These are phyloP conservation scores for Empidonax alnorum DNA, from an alignment of 2,113 vertebrate genomes.

Conservation along the genomic window DNA sequence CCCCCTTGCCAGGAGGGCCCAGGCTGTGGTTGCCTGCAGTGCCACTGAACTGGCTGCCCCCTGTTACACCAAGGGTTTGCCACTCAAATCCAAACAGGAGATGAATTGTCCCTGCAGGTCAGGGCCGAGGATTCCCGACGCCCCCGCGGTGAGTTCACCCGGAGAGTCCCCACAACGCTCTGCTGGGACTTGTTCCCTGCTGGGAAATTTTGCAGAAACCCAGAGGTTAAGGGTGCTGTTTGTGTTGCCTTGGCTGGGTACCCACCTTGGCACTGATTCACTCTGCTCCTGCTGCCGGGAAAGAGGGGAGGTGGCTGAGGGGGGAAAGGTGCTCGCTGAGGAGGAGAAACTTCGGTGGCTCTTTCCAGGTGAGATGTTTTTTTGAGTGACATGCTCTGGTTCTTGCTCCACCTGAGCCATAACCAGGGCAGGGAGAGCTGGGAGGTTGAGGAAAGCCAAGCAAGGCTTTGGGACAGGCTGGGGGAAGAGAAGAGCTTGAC, in stretches of 20 bases:
- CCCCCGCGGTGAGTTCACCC: not conserved
- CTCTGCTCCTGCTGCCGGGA: not conserved
- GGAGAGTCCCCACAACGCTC: not conserved
- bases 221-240: not conserved
- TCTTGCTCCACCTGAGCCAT: not conserved
- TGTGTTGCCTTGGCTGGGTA: not conserved
- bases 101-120: not conserved
- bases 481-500: not conserved
- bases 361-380: not conserved
- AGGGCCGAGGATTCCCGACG: not conserved
- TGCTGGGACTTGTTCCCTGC: constrained; percentile 37
- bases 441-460: not conserved
- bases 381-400: not conserved
- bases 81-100: not conserved
- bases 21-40: not conserved
- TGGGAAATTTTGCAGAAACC: constrained; percentile 34
- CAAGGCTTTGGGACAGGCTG: not conserved
- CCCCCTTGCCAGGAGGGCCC: not conserved
- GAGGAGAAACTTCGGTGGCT: not conserved
- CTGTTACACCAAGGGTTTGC: not conserved
- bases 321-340: not conserved
- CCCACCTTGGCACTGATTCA: not conserved
- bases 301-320: not conserved
- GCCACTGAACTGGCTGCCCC: not conserved
- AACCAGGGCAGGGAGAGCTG: not conserved